phyloP scores from a whole-genome alignment of 2,797 vertebrate species.

The Coracias cyanogaster region DNA sequence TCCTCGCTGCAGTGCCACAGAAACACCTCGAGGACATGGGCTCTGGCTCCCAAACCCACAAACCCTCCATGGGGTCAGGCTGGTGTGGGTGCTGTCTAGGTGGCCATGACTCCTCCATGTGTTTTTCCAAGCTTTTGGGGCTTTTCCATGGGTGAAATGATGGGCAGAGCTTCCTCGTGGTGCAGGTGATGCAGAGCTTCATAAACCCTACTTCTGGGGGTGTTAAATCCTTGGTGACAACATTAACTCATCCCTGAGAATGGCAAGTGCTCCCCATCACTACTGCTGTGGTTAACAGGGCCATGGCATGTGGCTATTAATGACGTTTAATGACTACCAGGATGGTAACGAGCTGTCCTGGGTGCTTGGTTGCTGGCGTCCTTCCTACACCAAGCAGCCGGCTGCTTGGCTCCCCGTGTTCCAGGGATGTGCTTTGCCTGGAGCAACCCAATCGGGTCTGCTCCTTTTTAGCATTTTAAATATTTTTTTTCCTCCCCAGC shows the following conservation, averaged over 20 bases:
- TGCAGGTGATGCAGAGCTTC: not conserved
- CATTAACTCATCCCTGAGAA: too few species aligned
- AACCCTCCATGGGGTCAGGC: rapidly evolving
- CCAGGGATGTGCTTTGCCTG: not conserved
- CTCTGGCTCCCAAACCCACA: rapidly evolving
- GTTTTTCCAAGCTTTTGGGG: not conserved
- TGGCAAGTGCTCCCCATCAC: not conserved
- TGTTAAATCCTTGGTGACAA: not conserved
- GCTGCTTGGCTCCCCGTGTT: not conserved
- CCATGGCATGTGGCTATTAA: not conserved
- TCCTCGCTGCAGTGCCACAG: rapidly evolving
- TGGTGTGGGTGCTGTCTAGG: rapidly evolving
- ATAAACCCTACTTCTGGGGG: rapidly evolving
- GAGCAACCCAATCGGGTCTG: not conserved
- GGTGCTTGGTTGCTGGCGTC: not conserved
- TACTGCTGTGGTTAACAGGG: not conserved
- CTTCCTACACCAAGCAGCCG: not conserved
- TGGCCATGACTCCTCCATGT: rapidly evolving
- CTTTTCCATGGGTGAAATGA: not conserved
- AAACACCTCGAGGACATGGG: rapidly evolving
- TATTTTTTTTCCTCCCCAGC: rapidly evolving
- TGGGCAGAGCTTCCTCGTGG: not conserved
- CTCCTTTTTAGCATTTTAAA: not conserved
- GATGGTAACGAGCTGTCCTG: not conserved
- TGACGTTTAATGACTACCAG: not conserved